phyloP scores from a whole-genome alignment of 2,888 invertebrate genomes.

The Aphrophora alni region DNA sequence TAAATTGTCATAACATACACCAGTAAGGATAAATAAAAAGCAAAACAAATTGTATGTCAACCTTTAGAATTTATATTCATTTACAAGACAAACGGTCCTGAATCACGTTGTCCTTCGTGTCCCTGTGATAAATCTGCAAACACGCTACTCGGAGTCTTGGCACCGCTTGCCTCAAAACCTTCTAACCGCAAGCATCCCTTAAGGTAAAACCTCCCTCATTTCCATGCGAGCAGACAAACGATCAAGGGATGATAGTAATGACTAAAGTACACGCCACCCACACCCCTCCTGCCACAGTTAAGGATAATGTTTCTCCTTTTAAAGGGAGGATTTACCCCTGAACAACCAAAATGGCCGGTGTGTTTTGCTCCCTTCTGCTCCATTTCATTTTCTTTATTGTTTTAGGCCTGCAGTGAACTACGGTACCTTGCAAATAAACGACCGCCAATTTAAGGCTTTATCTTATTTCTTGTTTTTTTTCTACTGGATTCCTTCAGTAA shows the following conservation, averaged over 20 bases:
- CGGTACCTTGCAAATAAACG: slow-evolving; percentile 2
- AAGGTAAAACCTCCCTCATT: neutral
- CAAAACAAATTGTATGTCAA: neutral
- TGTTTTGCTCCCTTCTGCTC: neutral
- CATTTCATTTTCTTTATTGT: slow-evolving; percentile 6
- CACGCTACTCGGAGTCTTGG: neutral
- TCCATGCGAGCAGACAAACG: slow-evolving; percentile 9
- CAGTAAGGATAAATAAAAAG: neutral
- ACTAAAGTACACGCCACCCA: neutral
- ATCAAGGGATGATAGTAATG: slow-evolving; percentile 9
- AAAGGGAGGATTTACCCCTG: neutral
- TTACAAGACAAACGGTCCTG: neutral
- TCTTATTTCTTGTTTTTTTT: neutral
- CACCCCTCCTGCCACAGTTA: neutral
- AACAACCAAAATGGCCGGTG: slow-evolving; percentile 6
- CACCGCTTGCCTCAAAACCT: neutral
- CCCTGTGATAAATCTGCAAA: neutral
- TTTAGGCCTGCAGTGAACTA: neutral
- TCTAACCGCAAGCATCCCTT: neutral
- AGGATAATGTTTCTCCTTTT: slow-evolving; percentile 9
- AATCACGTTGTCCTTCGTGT: neutral
- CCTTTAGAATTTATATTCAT: too few relatives aligned
- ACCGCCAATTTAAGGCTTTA: neutral
- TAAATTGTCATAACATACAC: neutral
- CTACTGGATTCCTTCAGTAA: neutral